phyloP scores from a whole-genome alignment of 1,140 invertebrate genomes.

The Paracyclopina nana region DNA sequence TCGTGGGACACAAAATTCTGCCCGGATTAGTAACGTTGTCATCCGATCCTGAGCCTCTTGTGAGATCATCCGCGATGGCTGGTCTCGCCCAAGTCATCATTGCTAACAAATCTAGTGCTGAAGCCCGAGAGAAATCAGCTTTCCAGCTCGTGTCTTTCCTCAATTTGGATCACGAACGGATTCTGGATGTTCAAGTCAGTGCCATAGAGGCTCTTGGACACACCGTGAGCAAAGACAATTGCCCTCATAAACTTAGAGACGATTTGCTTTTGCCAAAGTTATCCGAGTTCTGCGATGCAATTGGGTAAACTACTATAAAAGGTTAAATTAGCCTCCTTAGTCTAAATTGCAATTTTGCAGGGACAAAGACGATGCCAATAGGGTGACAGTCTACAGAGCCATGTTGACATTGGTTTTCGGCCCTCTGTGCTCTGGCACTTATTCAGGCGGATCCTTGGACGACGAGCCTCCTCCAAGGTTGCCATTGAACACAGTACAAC shows the following conservation, averaged over 20 bases:
- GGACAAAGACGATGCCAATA: not conserved
- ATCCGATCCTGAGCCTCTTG: not conserved
- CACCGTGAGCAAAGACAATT: not conserved
- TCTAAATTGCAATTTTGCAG: not conserved
- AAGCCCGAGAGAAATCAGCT: not conserved
- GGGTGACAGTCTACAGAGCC: no score
- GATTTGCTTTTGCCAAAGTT: not conserved
- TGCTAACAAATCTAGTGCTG: not conserved
- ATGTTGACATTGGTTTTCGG: no score
- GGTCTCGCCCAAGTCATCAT: not conserved
- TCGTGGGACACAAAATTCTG: slow-evolving; percentile 1
- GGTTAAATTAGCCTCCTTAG: not conserved
- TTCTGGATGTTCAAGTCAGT: not conserved
- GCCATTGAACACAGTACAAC: no score
- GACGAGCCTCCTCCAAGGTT: no score
- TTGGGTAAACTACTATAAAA: not conserved
- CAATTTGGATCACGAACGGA: not conserved
- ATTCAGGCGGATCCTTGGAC: no score
- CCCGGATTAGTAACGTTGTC: slow-evolving; percentile 7
- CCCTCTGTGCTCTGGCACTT: no score
- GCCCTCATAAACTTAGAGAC: not conserved
- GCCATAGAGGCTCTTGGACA: not conserved
- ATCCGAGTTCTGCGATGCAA: not conserved
- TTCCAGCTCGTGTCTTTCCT: not conserved
- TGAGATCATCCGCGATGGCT: not conserved